Conservation (phyloP, 2,113 vertebrate species). For the Martes martes region DNA sequence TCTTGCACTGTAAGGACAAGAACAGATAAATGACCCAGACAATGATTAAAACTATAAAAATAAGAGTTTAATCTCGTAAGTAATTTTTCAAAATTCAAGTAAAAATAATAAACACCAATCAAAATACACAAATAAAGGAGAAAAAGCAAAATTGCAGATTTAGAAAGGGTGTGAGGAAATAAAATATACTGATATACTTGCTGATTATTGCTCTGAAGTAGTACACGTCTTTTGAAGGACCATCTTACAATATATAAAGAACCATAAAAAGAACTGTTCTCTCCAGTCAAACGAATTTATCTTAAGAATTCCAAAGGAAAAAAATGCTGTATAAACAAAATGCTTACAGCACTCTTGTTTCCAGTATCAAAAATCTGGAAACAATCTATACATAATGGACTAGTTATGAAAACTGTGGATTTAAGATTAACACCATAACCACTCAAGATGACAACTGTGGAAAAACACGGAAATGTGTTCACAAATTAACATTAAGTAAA, state of each 20-base stretch:
- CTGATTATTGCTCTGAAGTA: neutral
- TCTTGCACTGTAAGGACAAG: neutral
- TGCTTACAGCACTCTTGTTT: neutral
- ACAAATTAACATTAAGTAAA: neutral
- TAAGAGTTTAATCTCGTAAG: neutral
- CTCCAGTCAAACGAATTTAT: neutral
- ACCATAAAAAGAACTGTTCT: neutral
- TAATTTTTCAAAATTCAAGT: neutral
- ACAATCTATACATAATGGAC: neutral
- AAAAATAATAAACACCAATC: neutral
- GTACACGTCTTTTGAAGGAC: neutral
- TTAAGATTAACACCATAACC: neutral
- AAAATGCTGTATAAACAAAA: neutral
- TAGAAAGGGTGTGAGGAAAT: neutral
- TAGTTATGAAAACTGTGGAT: neutral
- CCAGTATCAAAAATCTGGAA: neutral
- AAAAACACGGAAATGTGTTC: neutral
- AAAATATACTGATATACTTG: neutral
- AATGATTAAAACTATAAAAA: neutral
- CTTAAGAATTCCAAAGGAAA: neutral
- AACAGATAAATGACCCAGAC: neutral
- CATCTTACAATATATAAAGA: neutral
- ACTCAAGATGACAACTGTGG: neutral
- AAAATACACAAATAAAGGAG: constrained; percentile 7
- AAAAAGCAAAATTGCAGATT: neutral